phyloP scores from a whole-genome alignment of 2,888 invertebrate species.

The Diloba caeruleocephala region DNA sequence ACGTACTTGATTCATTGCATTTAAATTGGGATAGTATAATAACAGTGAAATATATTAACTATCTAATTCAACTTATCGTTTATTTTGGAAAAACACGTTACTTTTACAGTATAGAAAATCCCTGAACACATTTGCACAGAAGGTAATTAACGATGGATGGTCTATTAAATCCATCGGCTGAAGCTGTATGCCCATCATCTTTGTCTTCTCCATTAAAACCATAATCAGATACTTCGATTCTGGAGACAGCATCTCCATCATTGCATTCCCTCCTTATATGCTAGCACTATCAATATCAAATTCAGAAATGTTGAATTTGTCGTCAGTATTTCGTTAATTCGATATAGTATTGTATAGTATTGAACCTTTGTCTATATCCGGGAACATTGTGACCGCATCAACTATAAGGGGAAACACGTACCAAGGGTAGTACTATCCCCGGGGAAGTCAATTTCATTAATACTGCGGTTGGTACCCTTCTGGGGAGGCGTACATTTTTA shows the following conservation, averaged over 20 bases:
- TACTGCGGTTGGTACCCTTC: constrained; percentile 73
- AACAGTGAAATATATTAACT: too few species aligned
- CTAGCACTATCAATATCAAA: constrained; percentile 53
- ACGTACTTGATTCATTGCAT: constrained; percentile 6
- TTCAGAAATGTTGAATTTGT: constrained; percentile 55
- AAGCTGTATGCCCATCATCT: neutral
- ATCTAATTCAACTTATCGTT: too few species aligned
- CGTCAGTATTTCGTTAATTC: constrained; percentile 65
- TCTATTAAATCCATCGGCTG: too few species aligned
- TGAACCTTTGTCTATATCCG: constrained; percentile 65
- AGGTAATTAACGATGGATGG: too few species aligned
- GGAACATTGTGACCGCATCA: constrained; percentile 60
- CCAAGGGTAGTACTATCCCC: constrained; percentile 61
- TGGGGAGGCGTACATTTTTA: constrained; percentile 79
- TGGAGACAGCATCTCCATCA: constrained; percentile 2
- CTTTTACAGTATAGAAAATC: too few species aligned
- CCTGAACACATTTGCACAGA: neutral
- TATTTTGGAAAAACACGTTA: too few species aligned
- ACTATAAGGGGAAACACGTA: constrained; percentile 48
- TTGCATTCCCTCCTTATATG: constrained; percentile 16
- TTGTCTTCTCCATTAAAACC: neutral
- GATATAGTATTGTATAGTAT: constrained; percentile 64
- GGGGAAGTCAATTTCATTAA: constrained; percentile 87
- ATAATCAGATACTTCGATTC: constrained; percentile 9
- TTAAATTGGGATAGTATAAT: too few species aligned